Base-by-base conservation (phyloP, 2,797 vertebrate species). In the Pelochelys cantorii region DNA sequence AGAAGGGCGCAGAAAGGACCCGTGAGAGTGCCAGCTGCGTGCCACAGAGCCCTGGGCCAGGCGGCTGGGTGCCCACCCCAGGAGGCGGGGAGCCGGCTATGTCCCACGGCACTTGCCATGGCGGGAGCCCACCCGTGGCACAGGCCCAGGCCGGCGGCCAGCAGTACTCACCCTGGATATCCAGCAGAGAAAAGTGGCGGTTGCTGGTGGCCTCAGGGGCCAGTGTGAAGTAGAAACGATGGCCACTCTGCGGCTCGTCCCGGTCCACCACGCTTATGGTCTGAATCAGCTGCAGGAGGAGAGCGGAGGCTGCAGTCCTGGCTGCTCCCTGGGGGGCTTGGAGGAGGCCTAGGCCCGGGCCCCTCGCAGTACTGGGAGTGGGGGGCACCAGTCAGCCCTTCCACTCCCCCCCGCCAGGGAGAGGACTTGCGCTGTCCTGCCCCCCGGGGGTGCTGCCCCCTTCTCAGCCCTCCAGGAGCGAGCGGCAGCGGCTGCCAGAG, bases 251-350 rank as follows among this genome's bases (percentile, higher is more conserved):
- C 11, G 99, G 99, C 94, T 99, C 99, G 0, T 99, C 99, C 82
- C 98, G 97, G 96, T 99, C 99, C 97, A 99, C 99, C 48, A 99
- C 99, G 0, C 99, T 99, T 98, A 99, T 99, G 85, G 99, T 99
- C 98, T 99, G 99, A 98, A 99, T 99, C 91, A 99, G 98, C 99
- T 99, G 92, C 17, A 27, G 92, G 85, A 53, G 96, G 59, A 94
- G 90, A 93, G 92, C 89, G 53, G 53, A 86, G 34, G 15, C 57
- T 42, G 87, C 42, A 78, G 52, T 11, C 14, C 20, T 13, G 13
- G 71, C 56, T 53, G 78, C 71, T 29, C 18, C 56, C 0, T 59
- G 3, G 0, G 1, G 27, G 7, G 4, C 18, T 17, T 25, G 11
- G 59, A 5, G 27, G 25, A 60, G 59, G 65, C 15, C 62, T 37